Evolutionary conservation across 2,113 vertebrate species (phyloP), one percentile per base, ranked within the genome.

Genomic region (Rana temporaria): DNA sequence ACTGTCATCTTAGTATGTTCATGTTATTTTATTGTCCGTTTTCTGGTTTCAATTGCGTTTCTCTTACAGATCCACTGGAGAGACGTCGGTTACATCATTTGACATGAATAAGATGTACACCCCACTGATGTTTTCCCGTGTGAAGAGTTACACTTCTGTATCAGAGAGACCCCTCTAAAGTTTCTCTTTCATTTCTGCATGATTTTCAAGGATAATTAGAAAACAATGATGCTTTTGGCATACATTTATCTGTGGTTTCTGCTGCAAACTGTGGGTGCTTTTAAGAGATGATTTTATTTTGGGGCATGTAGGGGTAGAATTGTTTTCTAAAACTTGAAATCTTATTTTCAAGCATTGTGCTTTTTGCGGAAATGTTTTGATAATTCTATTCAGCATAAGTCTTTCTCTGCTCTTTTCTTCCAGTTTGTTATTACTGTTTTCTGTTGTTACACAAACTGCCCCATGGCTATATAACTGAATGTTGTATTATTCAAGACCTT

Each of bases 61-160:
- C 79, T 81, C 83, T 83, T 89, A 18, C 84, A 99, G 98, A 87
- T 93, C 95, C 0, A 96, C 95, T 32, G 98, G 96, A 79, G 98
- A 99, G 92, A 99, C 96, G 0, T 94, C 96, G 42, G 91, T 99
- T 85, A 96, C 96, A 18, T 89, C 95, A 26, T 99, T 99, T 15
- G 97, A 99, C 86, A 93, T 99, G 56, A 96, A 99, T 93, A 96
- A 95, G 90, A 99, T 96, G 96, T 99, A 99, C 87, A 93, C 96
- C 2, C 97, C 98, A 20, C 89, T 99, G 91, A 94, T 94, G 91
- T 99, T 99, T 87, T 95, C 96, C 87, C 96, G 98, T 82, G 98
- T 98, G 89, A 98, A 97, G 91, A 98, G 97, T 89, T 99, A 96
- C 87, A 99, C 97, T n/a, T 95, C 98, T 0, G 94, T 94, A 87